Percentiles rank a stretch among this genome's conserved stretches.
These are phyloP conservation scores for Poeciliopsis turrubarensis DNA, from an alignment of 2,113 vertebrate genomes.

Conservation along the genomic window DNA sequence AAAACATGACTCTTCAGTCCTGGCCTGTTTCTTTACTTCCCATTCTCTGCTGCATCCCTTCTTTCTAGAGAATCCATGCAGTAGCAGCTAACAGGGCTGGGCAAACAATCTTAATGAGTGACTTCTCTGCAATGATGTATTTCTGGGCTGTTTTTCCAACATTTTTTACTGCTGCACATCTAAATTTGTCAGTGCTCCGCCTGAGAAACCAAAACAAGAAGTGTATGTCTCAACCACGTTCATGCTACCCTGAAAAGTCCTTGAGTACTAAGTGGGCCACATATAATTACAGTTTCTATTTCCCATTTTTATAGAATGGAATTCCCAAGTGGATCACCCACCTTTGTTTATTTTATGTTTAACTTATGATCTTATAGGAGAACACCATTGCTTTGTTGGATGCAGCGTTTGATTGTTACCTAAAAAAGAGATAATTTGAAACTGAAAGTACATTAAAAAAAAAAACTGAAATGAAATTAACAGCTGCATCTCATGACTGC, in stretches of 20 bases:
- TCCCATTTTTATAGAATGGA: conserved; percentile 45
- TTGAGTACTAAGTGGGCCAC: conserved; percentile 42
- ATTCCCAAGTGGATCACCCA: conserved; percentile 48
- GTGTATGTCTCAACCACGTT: conserved; percentile 50
- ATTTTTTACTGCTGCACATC: conserved; percentile 40
- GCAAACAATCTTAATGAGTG: conserved; percentile 45
- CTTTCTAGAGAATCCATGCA: background rate
- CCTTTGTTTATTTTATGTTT: conserved; percentile 28
- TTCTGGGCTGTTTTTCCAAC: conserved; percentile 47
- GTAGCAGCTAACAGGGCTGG: conserved; percentile 26
- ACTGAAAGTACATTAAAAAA: conserved; percentile 24
- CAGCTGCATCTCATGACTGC: background rate
- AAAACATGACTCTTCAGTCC: background rate
- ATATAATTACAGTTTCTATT: conserved; percentile 61
- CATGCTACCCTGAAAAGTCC: conserved; percentile 32
- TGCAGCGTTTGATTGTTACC: background rate
- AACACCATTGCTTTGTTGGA: background rate
- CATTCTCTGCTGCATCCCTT: background rate
- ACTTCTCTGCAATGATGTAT: conserved; percentile 62
- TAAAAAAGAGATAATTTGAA: conserved; percentile 10
- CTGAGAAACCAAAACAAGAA: conserved; percentile 67
- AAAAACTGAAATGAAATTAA: conserved; percentile 15
- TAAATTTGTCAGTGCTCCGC: conserved; percentile 57
- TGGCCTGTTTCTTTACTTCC: background rate
- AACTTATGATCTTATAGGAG: background rate